These are phyloP conservation scores for Acanthis flammea DNA, from an alignment of 2,797 vertebrate genomes.

Conservation along the genomic window DNA sequence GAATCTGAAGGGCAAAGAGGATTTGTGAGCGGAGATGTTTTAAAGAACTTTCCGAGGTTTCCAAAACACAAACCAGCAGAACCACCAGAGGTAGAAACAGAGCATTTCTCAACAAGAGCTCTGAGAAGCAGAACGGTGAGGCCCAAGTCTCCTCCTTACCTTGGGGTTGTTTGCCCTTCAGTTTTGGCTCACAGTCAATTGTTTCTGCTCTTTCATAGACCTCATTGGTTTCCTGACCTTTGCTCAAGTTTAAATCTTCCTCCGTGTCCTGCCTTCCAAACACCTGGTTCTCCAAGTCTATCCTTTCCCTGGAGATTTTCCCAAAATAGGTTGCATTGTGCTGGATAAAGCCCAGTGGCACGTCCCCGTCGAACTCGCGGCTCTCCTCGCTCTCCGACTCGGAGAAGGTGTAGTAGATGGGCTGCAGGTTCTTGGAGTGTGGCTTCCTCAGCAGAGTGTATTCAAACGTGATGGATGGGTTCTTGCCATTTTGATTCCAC, in stretches of 20 bases:
- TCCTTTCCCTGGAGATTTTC: constrained; percentile 67
- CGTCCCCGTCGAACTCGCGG: constrained; percentile 62
- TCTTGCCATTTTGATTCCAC: constrained; percentile 95
- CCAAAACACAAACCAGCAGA: constrained; percentile 47
- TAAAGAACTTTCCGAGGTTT: constrained; percentile 48
- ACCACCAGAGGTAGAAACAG: constrained; percentile 47
- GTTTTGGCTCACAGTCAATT: constrained; percentile 82
- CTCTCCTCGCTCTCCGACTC: constrained; percentile 81
- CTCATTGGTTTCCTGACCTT: constrained; percentile 89
- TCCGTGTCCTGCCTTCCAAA: constrained; percentile 60
- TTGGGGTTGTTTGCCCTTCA: constrained; percentile 74
- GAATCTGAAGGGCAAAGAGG: constrained; percentile 65
- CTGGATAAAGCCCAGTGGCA: constrained; percentile 61
- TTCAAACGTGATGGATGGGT: constrained; percentile 93
- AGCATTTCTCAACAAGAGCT: constrained; percentile 45
- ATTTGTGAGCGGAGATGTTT: constrained; percentile 40
- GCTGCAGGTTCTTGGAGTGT: constrained; percentile 77
- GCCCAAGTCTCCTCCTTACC: constrained; percentile 75
- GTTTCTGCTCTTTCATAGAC: constrained; percentile 85
- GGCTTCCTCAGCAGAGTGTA: constrained; percentile 90
- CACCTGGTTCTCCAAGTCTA: constrained; percentile 68
- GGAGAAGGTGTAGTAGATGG: constrained; percentile 82
- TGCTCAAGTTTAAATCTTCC: constrained; percentile 73
- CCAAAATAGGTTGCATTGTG: constrained; percentile 80
- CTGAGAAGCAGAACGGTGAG: constrained; percentile 33